Evolutionary conservation across 2,113 vertebrate genomes (phyloP).

Genomic region (Hydrolagus affinis): DNA sequence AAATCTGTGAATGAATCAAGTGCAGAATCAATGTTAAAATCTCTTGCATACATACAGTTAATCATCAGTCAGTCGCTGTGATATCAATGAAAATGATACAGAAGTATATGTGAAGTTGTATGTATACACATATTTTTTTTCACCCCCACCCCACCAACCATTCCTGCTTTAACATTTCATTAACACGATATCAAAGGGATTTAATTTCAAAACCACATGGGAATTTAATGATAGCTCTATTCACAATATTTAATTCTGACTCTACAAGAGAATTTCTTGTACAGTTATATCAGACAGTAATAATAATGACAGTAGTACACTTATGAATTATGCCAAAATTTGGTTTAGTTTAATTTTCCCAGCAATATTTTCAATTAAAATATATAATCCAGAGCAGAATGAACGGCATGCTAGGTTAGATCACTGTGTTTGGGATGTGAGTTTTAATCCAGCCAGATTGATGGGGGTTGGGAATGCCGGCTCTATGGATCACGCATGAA

Average conservation of each 20-base stretch:
- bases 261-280: constrained; percentile 4
- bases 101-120: too few species aligned
- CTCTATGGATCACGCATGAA: not conserved
- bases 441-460: not conserved
- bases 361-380: not conserved
- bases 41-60: not conserved
- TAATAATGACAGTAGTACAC: too few species aligned
- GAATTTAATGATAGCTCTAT: not conserved
- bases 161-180: not conserved
- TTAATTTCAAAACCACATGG: not conserved
- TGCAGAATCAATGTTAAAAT: not conserved
- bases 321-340: not conserved
- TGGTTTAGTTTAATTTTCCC: too few species aligned
- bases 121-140: not conserved
- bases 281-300: not conserved
- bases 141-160: too few species aligned
- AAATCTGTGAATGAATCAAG: not conserved
- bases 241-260: not conserved
- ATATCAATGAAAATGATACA: too few species aligned
- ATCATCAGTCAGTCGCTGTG: not conserved
- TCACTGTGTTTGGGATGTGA: not conserved
- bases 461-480: not conserved
- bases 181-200: too few species aligned
- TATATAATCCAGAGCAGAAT: not conserved
- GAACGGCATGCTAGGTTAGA: not conserved